Evolutionary conservation across 2,888 invertebrate species (phyloP).

Genomic region (Sphaerophoria taeniata): DNA sequence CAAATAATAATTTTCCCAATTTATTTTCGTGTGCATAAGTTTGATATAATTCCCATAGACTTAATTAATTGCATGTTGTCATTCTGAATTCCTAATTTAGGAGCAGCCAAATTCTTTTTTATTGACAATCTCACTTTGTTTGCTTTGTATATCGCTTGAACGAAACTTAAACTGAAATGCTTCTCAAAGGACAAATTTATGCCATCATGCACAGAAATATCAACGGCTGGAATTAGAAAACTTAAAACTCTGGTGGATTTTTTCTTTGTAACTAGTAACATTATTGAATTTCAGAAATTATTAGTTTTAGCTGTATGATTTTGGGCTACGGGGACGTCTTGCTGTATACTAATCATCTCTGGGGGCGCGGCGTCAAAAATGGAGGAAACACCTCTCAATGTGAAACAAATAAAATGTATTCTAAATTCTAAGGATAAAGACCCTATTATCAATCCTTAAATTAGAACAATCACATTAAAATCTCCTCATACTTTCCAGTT

Average conservation of each 20-base stretch:
- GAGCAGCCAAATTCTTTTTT: constrained; percentile 12
- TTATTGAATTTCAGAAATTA: no score
- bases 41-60: background rate
- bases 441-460: no score
- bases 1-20: constrained; percentile 3
- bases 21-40: constrained; percentile 12
- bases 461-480: no score
- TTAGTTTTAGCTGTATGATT: no score
- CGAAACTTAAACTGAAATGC: background rate
- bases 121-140: constrained; percentile 5
- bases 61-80: constrained; percentile 64
- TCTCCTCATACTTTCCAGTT: no score
- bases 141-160: constrained; percentile 4
- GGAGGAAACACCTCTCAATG: no score
- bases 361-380: no score
- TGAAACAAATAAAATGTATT: no score
- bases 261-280: background rate
- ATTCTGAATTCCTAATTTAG: constrained; percentile 49
- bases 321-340: no score
- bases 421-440: no score
- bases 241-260: background rate
- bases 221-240: background rate
- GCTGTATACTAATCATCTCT: no score
- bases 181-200: constrained; percentile 11
- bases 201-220: constrained; percentile 9